Evolutionary conservation across 2,113 vertebrate genomes (phyloP).

Genomic region (Rhea americana): DNA sequence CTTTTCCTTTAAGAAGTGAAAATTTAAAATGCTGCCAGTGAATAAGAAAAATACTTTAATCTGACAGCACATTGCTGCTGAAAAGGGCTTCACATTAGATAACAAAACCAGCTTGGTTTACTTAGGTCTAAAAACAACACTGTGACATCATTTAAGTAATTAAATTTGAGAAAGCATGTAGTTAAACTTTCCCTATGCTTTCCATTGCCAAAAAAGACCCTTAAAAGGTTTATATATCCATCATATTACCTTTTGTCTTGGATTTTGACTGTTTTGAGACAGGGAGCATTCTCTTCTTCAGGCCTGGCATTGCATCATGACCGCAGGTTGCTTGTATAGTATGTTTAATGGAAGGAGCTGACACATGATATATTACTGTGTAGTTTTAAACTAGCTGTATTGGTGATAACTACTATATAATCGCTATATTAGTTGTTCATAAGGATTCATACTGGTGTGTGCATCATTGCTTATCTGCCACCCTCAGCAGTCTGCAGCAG

Average conservation of each 20-base stretch:
- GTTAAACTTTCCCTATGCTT: neutral
- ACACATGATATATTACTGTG: no score
- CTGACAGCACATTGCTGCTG: neutral
- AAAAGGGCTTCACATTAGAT: neutral
- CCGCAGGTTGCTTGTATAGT: neutral
- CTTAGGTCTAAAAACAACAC: neutral
- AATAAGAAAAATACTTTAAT: neutral
- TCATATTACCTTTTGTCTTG: neutral
- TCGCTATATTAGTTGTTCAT: neutral
- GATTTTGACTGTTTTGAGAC: neutral
- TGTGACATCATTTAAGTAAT: neutral
- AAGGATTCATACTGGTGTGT: neutral
- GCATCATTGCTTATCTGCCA: neutral
- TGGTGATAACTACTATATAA: neutral
- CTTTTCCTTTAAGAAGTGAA: conserved; percentile 15
- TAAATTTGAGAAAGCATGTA: neutral
- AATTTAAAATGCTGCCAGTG: conserved; percentile 18
- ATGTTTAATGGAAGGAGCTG: neutral
- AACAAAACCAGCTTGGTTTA: neutral
- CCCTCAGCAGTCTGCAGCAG: neutral
- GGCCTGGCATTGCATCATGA: no score
- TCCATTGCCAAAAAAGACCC: neutral
- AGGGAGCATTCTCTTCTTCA: neutral
- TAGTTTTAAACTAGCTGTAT: neutral
- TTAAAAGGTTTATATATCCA: neutral